Evolutionary conservation across 2,888 invertebrate genomes (phyloP), one percentile per base, ranked within the genome.

Genomic region (Dorcus hopei): DNA sequence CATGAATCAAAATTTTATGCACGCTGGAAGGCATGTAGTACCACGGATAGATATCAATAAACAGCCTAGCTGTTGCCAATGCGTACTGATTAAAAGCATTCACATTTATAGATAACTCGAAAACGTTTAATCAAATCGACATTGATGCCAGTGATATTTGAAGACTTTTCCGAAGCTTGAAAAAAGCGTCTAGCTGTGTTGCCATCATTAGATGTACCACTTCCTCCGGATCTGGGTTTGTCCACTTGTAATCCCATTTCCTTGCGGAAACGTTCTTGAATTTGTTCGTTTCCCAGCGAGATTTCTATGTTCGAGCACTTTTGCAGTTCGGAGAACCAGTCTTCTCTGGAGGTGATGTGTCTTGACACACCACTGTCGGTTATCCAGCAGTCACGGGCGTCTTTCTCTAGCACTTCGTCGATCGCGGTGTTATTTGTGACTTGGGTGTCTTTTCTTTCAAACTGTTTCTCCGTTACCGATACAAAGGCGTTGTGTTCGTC

Each of bases 361-460:
- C 60, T 57, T 2, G 67, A 70, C 11, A 65, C 67, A 47, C 68
- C 70, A 52, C 66, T 68, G 52, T 70, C 68, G 57, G 66, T 50
- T 11, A 65, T 63, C 67, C 68, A 70, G 7, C 41, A 33, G n/a
- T 61, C 58, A 23, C 57, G 57, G 16, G 14, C n/a, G 9, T 49
- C 39, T 33, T 38, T 9, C n/a, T 41, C 38, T n/a, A 40, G 52
- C 8, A 8, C 14, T 16, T 42, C 42, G 8, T 26, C 38, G n/a
- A 33, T 41, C 41, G 5, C 3, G n/a, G 11, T 42, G 11, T 14
- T 16, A 3, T 42, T 11, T 42, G 11, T 11, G 2, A 8, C 11
- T 11, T 11, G 14, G 5, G 42, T 14, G 7, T 16, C 11, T 16
- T 14, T 16, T 14, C 42, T 42, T 16, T 11, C 42, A 6, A 9